Evolutionary conservation across 2,797 vertebrate genomes (phyloP).

Genomic region (Eulemur mongoz): DNA sequence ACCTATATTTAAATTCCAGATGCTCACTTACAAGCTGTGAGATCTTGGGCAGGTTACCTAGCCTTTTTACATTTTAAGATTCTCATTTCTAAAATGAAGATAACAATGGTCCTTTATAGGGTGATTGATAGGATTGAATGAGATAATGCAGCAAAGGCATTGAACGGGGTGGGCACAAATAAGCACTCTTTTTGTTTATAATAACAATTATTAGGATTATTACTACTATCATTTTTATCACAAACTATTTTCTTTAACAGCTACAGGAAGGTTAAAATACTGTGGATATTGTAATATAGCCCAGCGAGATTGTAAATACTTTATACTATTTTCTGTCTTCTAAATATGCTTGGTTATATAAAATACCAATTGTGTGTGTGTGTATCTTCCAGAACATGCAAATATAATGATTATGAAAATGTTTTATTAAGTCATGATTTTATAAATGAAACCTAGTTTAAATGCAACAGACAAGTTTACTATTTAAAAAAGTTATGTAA

Average conservation of each 20-base stretch:
- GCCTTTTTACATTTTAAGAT: not conserved
- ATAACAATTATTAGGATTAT: not conserved
- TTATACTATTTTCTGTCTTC: not conserved
- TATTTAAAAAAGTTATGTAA: not conserved
- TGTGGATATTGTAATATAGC: not conserved
- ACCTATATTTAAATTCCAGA: not conserved
- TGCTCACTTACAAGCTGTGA: not conserved
- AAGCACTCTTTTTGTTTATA: not conserved
- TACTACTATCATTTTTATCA: not conserved
- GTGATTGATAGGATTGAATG: not conserved
- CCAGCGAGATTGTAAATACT: not conserved
- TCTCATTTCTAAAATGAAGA: not conserved
- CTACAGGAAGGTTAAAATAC: not conserved
- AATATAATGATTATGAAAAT: not conserved
- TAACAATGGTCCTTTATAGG: not conserved
- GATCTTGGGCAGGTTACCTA: not conserved
- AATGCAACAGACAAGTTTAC: not conserved
- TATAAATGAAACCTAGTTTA: conserved; percentile 26
- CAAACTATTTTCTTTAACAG: not conserved
- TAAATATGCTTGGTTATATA: not conserved
- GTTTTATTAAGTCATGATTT: conserved; percentile 25
- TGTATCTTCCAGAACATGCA: not conserved
- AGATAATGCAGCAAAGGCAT: not conserved
- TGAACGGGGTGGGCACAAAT: not conserved
- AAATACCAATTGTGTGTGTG: not conserved